These are phyloP conservation scores for Leptopterna dolabrata DNA, from an alignment of 2,888 invertebrate species.

Conservation along the genomic window DNA sequence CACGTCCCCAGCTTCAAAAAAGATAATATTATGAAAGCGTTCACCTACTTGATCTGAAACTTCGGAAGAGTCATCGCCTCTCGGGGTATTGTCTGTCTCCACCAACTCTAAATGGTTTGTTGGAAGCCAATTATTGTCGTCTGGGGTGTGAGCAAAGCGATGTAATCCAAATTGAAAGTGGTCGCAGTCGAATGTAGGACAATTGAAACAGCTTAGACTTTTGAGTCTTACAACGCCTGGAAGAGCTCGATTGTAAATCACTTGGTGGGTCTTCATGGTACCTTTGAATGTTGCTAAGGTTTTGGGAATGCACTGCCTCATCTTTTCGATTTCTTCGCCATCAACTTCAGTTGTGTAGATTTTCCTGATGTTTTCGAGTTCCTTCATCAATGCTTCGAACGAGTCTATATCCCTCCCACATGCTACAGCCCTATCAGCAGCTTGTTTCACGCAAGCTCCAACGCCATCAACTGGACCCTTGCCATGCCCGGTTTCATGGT, in stretches of 20 bases:
- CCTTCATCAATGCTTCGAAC: neutral
- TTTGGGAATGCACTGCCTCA: neutral
- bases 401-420: neutral
- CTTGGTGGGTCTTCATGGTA: constrained; percentile 18
- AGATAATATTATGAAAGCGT: neutral
- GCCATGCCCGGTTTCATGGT: neutral
- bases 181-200: neutral
- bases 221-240: neutral
- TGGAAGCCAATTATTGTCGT: too few relatives aligned
- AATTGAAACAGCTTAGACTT: constrained; percentile 14
- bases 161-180: neutral
- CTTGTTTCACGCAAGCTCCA: neutral
- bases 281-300: neutral
- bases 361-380: neutral
- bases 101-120: too few relatives aligned
- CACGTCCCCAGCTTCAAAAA: neutral
- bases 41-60: neutral
- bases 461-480: neutral
- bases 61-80: too few relatives aligned
- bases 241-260: neutral
- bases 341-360: neutral
- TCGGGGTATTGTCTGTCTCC: too few relatives aligned
- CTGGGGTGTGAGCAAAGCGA: neutral
- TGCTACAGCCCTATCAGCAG: neutral
- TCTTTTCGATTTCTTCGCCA: neutral